Percentiles rank a stretch among this genome's conserved stretches.
Conservation (phyloP, 92 coral and sea anemone genomes). For the Meandrina meandrites region DNA sequence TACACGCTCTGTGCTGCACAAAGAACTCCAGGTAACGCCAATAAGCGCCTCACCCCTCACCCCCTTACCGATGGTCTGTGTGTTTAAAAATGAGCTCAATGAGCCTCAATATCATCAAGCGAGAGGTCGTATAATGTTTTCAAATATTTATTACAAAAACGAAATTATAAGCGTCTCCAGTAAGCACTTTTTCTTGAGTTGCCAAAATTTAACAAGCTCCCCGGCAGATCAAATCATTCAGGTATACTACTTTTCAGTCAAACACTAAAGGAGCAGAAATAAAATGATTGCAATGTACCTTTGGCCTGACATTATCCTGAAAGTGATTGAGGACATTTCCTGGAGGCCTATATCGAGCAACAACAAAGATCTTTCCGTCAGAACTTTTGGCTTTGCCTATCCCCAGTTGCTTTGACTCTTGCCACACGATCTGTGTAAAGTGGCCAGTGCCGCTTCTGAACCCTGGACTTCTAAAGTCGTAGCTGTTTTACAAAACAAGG, state of each 20-base stretch:
- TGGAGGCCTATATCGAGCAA: constrained; percentile 66
- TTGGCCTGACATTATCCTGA: constrained; percentile 59
- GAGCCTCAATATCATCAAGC: too few species aligned
- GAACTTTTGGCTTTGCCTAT: constrained; percentile 47
- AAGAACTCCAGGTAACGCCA: background rate
- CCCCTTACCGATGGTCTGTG: too few species aligned
- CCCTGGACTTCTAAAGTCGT: constrained; percentile 65
- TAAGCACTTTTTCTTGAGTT: too few species aligned
- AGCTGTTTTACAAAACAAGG: constrained; percentile 11
- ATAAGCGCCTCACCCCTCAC: too few species aligned
- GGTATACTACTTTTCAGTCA: too few species aligned
- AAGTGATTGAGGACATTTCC: constrained; percentile 59
- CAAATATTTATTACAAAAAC: too few species aligned
- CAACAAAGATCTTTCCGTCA: constrained; percentile 56
- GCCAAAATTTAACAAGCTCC: too few species aligned
- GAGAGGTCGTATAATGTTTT: too few species aligned
- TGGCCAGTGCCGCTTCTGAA: constrained; percentile 68
- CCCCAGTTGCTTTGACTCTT: constrained; percentile 58
- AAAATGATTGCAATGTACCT: background rate
- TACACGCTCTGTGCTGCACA: background rate
- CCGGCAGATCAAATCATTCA: too few species aligned
- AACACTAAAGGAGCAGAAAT: background rate
- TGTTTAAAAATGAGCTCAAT: too few species aligned
- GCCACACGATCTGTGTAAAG: constrained; percentile 75
- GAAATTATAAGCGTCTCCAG: too few species aligned